Base-by-base conservation (phyloP, 2,113 vertebrate species). In the Himantopus leucocephalus region DNA sequence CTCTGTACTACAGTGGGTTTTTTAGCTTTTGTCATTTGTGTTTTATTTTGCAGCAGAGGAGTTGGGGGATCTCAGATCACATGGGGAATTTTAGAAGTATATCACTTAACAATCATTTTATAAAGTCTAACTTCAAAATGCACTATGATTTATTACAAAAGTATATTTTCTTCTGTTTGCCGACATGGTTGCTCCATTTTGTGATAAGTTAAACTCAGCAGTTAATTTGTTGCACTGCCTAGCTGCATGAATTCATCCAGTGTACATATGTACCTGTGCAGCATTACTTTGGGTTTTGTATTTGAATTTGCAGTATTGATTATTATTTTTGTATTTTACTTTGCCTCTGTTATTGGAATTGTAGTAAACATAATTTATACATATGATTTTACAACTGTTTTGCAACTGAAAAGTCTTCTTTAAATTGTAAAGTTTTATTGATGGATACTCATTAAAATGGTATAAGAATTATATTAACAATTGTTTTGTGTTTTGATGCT, bases 271-370 rank as follows among this genome's bases (percentile, higher is more conserved):
- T 96, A 96, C 70, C 96, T 96, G 96, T 97, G 94, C 94, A 95
- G 95, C 95, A 90, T 96, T 97, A 94, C 94, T 96, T 96, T 94
- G 96, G 94, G 82, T 95, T 97, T 98, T 96, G 83, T 97, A 97
- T 97, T 98, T 97, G 78, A 96, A 98, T 97, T 98, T 97, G 95
- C 92, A 94, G 93, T 96, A 97, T 97, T 97, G 88, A 95, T 94
- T 97, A 96, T 95, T 97, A 95, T 92, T 97, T 97, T 97, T 98
- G 87, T 97, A 96, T 97, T 97, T 98, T 96, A 97, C 82, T 98
- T 97, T 97, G 85, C 94, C 89, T 97, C 90, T 93, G 71, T 92
- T 97, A 97, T 97, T 96, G 73, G 88, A 98, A 97, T 97, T 97
- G 95, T 97, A 95, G 93, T 95, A 95, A 91, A 95, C 90, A 95